These are phyloP conservation scores for Numenius phaeopus DNA, from an alignment of 2,797 vertebrate species.

Conservation along the genomic window DNA sequence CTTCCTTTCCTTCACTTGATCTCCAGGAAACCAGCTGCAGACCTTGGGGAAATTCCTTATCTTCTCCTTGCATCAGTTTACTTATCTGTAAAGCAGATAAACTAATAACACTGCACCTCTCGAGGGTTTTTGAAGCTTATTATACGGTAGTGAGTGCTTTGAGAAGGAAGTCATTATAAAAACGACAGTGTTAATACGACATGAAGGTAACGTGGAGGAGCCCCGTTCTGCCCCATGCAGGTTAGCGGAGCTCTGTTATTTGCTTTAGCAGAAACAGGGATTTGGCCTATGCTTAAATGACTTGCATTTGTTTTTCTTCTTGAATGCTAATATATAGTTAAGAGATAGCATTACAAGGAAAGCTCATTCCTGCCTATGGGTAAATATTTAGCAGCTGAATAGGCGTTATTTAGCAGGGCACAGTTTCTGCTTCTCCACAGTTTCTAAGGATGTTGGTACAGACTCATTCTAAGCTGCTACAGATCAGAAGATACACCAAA, in stretches of 20 bases:
- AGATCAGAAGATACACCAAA: conserved; percentile 43
- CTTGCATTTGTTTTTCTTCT: conserved; percentile 49
- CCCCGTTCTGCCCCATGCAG: not conserved
- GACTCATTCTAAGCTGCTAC: conserved; percentile 28
- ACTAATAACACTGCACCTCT: conserved; percentile 22
- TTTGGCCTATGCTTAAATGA: conserved; percentile 40
- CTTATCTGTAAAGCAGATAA: conserved; percentile 37
- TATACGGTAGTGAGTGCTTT: not conserved
- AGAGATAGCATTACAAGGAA: conserved; percentile 24
- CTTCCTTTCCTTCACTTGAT: not conserved
- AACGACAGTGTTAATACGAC: not conserved
- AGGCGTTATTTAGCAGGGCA: conserved; percentile 1
- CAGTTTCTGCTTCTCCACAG: conserved; percentile 2
- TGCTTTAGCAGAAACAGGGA: conserved; percentile 13
- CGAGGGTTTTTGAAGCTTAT: not conserved
- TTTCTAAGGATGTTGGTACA: conserved; percentile 12
- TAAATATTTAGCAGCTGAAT: conserved; percentile 54
- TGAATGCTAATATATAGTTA: conserved; percentile 14
- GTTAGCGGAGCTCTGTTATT: not conserved
- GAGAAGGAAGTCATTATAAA: not conserved
- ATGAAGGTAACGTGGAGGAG: not conserved
- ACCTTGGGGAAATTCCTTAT: conserved; percentile 45
- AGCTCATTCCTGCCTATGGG: not conserved
- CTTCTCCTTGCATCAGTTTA: conserved; percentile 4
- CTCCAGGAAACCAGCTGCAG: conserved; percentile 22